Evolutionary conservation across 2,888 invertebrate genomes (phyloP).

Genomic region (Synanthedon vespiformis): DNA sequence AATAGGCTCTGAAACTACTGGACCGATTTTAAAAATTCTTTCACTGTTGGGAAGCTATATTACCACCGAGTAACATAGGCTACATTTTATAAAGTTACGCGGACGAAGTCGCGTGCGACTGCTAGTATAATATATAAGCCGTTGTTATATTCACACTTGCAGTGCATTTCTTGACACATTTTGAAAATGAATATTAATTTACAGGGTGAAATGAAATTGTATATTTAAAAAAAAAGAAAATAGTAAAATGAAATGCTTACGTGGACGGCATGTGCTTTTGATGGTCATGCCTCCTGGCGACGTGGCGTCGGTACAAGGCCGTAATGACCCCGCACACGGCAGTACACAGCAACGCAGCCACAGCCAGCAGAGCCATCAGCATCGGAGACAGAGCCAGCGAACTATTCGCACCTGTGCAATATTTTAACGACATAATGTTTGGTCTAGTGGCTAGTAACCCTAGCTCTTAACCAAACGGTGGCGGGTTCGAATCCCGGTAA

Average conservation of each 20-base stretch:
- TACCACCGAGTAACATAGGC: too few relatives aligned
- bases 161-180: background rate
- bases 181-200: background rate
- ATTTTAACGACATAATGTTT: too few relatives aligned
- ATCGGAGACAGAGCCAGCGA: slow-evolving; percentile 78
- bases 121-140: too few relatives aligned
- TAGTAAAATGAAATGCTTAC: slow-evolving; percentile 24
- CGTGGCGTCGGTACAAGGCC: slow-evolving; percentile 77
- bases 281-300: slow-evolving; percentile 49
- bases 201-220: background rate
- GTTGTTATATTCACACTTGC: background rate
- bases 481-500: too few relatives aligned
- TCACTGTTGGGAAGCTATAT: too few relatives aligned
- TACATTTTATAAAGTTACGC: too few relatives aligned
- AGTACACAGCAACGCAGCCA: slow-evolving; percentile 78
- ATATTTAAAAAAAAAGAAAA: background rate
- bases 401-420: slow-evolving; percentile 66
- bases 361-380: slow-evolving; percentile 77
- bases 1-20: too few relatives aligned
- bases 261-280: slow-evolving; percentile 42
- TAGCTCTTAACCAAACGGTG: too few relatives aligned
- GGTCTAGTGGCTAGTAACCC: too few relatives aligned
- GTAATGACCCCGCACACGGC: slow-evolving; percentile 81
- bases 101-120: too few relatives aligned
- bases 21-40: too few relatives aligned